Evolutionary conservation across 1,140 invertebrate species (phyloP).

Genomic region (Lasioglossum albipes): DNA sequence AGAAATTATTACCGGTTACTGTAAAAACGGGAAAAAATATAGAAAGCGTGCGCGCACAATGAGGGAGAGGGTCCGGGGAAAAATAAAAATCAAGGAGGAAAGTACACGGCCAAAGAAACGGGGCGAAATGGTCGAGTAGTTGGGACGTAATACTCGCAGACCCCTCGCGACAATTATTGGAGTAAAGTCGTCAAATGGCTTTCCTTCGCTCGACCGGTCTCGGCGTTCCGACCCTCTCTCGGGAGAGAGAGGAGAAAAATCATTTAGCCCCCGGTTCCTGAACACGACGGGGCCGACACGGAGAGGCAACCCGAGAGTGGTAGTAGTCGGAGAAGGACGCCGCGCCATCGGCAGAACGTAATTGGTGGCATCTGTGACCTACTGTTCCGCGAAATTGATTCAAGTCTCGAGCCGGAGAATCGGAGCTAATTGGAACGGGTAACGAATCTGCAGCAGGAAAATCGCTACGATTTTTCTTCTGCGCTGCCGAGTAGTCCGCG

Average conservation of each 20-base stretch:
- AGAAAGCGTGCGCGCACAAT: too few species aligned
- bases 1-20: conserved; percentile 52
- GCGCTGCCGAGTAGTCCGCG: conserved; percentile 16
- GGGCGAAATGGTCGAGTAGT: conserved; percentile 44
- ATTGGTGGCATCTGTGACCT: conserved; percentile 73
- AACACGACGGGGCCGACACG: conserved; percentile 42
- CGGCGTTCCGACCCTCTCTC: conserved; percentile 14
- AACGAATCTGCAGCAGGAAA: conserved; percentile 52
- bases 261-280: conserved; percentile 58
- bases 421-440: conserved; percentile 62
- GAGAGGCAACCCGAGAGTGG: conserved; percentile 39
- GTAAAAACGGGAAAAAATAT: background rate
- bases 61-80: too few species aligned
- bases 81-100: background rate
- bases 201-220: conserved; percentile 58
- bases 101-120: conserved; percentile 5
- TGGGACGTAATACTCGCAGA: conserved; percentile 54
- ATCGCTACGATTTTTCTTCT: conserved; percentile 46
- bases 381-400: conserved; percentile 70
- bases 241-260: conserved; percentile 63
- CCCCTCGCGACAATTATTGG: conserved; percentile 64
- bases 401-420: conserved; percentile 65
- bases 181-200: conserved; percentile 65
- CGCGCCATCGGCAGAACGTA: conserved; percentile 58
- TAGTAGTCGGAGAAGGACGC: conserved; percentile 58